Base-by-base conservation (phyloP, 1,140 invertebrate species). In the Zaprionus ghesquierei region DNA sequence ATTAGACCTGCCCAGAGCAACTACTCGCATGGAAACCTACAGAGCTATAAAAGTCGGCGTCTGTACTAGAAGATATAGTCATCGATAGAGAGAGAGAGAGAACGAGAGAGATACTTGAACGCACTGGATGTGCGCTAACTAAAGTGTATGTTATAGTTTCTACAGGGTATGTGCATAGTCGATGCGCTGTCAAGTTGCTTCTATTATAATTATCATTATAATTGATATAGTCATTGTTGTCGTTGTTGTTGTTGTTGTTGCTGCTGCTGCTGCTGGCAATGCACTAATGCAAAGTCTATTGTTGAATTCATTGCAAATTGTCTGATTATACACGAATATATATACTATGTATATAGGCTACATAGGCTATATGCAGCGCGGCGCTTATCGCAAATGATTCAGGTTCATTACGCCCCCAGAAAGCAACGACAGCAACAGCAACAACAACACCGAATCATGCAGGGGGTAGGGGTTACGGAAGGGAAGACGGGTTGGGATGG, bases 331-430 rank as follows among this genome's bases (percentile, higher is more conserved):
- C 63, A 50, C 20, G 41, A 33, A 51, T 50, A n/a, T 38, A 31
- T 46, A 31, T 18, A n/a, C 22, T 15, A 31, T 58, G 22, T 33
- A 23, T 31, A 9, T 65, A 15, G 10, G 25, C 25, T 56, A 38
- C 41, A 53, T 27, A 60, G 44, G 33, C n/a, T n/a, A 29, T 29
- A 31, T 12, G 6, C 10, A 29, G 20, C 20, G 18, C 49, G 18
- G 6, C 60, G 79, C 71, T 82, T 84, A 79, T 81, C 75, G 80
- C 71, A 41, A 54, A 35, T 69, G 68, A 79, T 79, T 81, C 80
- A 84, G 82, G 76, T 84, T 79, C 80, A 84, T 79, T 84, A 82
- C 76, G 80, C 80, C 79, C 79, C 76, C 22, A 5, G 9, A 20
- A 44, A 70, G 33, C 49, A 66, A 50, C 35, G 66, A 22, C 15